phyloP scores from a whole-genome alignment of 2,113 vertebrate genomes.

The Antigone vipio region DNA sequence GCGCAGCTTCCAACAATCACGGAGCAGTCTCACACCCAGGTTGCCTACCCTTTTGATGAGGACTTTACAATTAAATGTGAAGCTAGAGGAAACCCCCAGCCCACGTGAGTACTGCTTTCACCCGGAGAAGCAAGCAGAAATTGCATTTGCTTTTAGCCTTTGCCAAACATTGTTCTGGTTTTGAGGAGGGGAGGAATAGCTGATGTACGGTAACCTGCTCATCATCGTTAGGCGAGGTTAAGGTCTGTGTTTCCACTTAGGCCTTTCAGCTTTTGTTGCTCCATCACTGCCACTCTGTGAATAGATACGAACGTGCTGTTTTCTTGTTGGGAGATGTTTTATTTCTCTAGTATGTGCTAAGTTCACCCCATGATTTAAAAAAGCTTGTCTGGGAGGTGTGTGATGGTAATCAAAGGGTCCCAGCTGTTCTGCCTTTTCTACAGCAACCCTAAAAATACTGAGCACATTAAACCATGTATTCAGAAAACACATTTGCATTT shows the following conservation, averaged over 20 bases:
- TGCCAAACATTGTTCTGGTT: not conserved
- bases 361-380: not conserved
- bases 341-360: not conserved
- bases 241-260: not conserved
- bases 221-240: not conserved
- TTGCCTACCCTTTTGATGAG: constrained; percentile 93
- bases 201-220: not conserved
- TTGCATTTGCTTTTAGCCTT: not conserved
- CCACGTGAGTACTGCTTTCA: constrained; percentile 79
- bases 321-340: not conserved
- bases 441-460: not conserved
- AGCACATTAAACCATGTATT: not conserved
- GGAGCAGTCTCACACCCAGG: constrained; percentile 80
- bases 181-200: not conserved
- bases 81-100: constrained; percentile 90
- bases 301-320: rapidly evolving
- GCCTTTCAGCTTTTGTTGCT: not conserved
- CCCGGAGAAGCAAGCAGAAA: not conserved
- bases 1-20: constrained; percentile 91
- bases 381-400: not conserved
- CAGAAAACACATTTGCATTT: not conserved
- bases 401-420: not conserved
- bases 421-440: not conserved
- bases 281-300: not conserved
- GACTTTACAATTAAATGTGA: constrained; percentile 89